Conservation (phyloP, 2,888 invertebrate genomes). For the Drosophila nr. perissopoda region DNA sequence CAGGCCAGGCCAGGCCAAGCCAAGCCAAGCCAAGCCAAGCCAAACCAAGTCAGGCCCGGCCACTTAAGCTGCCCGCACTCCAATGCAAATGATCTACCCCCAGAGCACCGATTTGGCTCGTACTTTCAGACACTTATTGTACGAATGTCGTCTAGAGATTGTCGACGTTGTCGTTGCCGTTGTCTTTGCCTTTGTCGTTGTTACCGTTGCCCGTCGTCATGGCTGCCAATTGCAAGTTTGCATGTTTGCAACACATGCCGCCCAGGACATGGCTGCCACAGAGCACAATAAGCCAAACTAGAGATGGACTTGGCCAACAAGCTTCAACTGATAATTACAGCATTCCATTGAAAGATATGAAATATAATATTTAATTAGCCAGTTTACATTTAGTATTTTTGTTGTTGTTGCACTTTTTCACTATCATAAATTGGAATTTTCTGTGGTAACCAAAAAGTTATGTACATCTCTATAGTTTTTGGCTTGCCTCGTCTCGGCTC, state of each 20-base stretch:
- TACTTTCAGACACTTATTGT: constrained; percentile 68
- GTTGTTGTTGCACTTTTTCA: background rate
- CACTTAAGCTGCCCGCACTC: constrained; percentile 65
- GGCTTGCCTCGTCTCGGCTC: constrained; percentile 30
- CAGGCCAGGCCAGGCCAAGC: constrained; percentile 3
- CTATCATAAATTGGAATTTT: background rate
- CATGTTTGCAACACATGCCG: constrained; percentile 69
- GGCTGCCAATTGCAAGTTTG: constrained; percentile 60
- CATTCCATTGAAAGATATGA: background rate
- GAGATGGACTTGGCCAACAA: constrained; percentile 37
- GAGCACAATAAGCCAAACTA: constrained; percentile 13
- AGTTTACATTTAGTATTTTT: background rate
- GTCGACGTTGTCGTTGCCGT: constrained; percentile 13
- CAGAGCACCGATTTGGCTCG: constrained; percentile 68
- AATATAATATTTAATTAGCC: background rate
- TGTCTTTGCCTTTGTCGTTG: constrained; percentile 32
- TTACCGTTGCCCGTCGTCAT: constrained; percentile 47
- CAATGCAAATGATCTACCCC: constrained; percentile 73
- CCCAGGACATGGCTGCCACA: constrained; percentile 55
- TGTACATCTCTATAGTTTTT: constrained; percentile 26
- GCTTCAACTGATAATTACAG: background rate
- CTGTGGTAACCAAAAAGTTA: background rate
- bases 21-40: constrained; percentile 5
- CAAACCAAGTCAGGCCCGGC: constrained; percentile 6
- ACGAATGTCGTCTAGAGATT: constrained; percentile 57